These are phyloP conservation scores for Siniperca undulata DNA, from an alignment of 2,797 vertebrate genomes.

Conservation along the genomic window DNA sequence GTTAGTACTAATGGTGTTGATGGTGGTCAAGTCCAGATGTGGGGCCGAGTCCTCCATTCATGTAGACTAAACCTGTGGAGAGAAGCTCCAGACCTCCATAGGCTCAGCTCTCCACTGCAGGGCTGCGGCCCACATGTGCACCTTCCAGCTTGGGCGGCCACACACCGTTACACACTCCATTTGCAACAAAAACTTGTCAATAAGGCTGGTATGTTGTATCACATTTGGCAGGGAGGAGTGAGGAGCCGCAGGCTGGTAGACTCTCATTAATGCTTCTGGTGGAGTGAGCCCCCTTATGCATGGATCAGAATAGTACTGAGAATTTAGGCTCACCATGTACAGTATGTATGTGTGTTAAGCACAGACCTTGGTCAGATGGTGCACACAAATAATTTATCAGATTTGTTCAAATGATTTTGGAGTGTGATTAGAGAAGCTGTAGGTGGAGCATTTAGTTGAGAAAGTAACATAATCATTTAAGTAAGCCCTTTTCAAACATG, in stretches of 20 bases:
- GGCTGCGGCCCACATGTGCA: slow-evolving; percentile 83
- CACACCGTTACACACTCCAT: slow-evolving; percentile 66
- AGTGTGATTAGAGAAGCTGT: neutral
- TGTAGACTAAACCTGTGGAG: slow-evolving; percentile 79
- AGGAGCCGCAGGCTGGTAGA: slow-evolving; percentile 7
- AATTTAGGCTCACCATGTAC: no score
- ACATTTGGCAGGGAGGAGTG: slow-evolving; percentile 31
- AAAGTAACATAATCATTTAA: neutral
- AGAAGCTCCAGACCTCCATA: slow-evolving; percentile 58
- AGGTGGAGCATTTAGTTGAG: neutral
- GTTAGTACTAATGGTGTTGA: slow-evolving; percentile 43
- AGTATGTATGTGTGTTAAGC: neutral
- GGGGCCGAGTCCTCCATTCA: slow-evolving; percentile 59
- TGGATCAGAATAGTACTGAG: neutral
- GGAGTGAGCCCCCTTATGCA: slow-evolving; percentile 3
- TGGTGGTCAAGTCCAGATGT: slow-evolving; percentile 79
- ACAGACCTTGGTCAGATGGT: neutral
- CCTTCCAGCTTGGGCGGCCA: slow-evolving; percentile 60
- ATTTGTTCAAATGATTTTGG: neutral
- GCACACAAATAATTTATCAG: neutral
- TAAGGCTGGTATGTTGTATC: slow-evolving; percentile 72
- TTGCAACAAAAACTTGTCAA: slow-evolving; percentile 79
- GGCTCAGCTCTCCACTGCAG: slow-evolving; percentile 55
- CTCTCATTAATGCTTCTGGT: slow-evolving; percentile 32
- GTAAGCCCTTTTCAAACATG: neutral